phyloP scores from a whole-genome alignment of 2,888 invertebrate genomes.

The Stenichneumon culpator region DNA sequence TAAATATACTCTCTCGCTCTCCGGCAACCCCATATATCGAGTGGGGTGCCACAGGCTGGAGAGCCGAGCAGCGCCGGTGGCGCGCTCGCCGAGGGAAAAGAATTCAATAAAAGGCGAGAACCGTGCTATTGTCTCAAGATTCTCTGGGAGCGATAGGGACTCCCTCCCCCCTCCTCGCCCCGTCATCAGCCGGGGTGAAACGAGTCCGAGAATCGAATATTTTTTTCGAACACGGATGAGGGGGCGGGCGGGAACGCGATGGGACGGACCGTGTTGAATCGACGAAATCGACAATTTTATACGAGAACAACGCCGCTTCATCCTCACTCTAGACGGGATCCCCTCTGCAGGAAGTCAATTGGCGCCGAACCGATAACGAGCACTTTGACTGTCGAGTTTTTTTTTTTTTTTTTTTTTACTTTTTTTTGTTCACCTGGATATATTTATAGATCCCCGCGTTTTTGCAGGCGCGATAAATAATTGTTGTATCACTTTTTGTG shows the following conservation, averaged over 20 bases:
- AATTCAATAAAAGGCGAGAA: constrained; percentile 80
- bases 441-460: constrained; percentile 27
- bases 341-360: constrained; percentile 35
- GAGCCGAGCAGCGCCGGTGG: constrained; percentile 39
- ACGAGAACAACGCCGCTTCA: constrained; percentile 29
- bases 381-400: constrained; percentile 17
- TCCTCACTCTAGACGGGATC: constrained; percentile 8
- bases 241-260: background rate
- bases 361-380: constrained; percentile 54
- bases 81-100: constrained; percentile 70
- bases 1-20: constrained; percentile 77
- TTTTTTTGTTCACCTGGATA: constrained; percentile 7
- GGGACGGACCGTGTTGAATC: constrained; percentile 16
- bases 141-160: constrained; percentile 53
- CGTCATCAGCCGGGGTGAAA: constrained; percentile 8
- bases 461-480: constrained; percentile 19
- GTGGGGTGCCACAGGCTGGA: constrained; percentile 32
- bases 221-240: constrained; percentile 30
- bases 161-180: background rate
- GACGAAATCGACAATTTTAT: constrained; percentile 54
- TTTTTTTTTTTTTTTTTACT: background rate
- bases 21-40: constrained; percentile 23
- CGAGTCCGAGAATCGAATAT: constrained; percentile 61
- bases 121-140: constrained; percentile 78
- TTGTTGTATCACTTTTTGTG: constrained; percentile 16